Conservation (phyloP, 1,140 invertebrate species). For the Trichomalopsis sarcophagae region DNA sequence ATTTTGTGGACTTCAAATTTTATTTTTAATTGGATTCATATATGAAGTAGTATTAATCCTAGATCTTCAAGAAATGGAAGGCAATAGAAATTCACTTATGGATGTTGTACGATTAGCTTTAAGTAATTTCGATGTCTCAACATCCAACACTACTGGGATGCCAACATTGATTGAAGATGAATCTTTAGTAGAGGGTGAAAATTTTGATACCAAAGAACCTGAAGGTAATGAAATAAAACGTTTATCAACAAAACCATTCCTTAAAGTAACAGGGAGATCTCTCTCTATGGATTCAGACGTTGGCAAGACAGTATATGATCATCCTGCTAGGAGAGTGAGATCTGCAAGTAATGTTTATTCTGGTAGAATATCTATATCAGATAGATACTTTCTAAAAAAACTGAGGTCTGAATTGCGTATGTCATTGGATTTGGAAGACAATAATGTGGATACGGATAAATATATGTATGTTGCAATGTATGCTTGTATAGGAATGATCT, state of each 20-base stretch:
- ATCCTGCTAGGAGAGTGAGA: constrained; percentile 36
- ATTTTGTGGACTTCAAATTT: constrained; percentile 75
- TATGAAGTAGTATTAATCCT: constrained; percentile 74
- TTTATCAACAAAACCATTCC: constrained; percentile 50
- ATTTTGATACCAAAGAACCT: constrained; percentile 27
- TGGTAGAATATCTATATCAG: constrained; percentile 52
- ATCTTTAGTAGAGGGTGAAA: constrained; percentile 50
- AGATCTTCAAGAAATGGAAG: constrained; percentile 66
- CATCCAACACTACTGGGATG: constrained; percentile 5
- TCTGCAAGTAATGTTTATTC: constrained; percentile 48
- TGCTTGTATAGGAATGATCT: constrained; percentile 81
- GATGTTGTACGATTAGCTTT: constrained; percentile 65
- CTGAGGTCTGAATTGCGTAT: constrained; percentile 73
- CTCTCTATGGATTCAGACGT: constrained; percentile 65
- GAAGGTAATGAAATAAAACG: constrained; percentile 20
- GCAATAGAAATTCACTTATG: constrained; percentile 66
- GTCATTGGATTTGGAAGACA: constrained; percentile 71
- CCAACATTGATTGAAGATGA: constrained; percentile 56
- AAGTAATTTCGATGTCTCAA: constrained; percentile 56
- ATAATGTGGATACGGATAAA: constrained; percentile 74
- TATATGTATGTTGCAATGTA: constrained; percentile 82
- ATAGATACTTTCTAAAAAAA: constrained; percentile 67
- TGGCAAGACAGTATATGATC: constrained; percentile 51
- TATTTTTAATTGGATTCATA: constrained; percentile 76
- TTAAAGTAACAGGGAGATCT: constrained; percentile 60